Base-by-base conservation (phyloP, 37 sponge, comb jelly and placozoan species). In the Chondrosia reniformis region DNA sequence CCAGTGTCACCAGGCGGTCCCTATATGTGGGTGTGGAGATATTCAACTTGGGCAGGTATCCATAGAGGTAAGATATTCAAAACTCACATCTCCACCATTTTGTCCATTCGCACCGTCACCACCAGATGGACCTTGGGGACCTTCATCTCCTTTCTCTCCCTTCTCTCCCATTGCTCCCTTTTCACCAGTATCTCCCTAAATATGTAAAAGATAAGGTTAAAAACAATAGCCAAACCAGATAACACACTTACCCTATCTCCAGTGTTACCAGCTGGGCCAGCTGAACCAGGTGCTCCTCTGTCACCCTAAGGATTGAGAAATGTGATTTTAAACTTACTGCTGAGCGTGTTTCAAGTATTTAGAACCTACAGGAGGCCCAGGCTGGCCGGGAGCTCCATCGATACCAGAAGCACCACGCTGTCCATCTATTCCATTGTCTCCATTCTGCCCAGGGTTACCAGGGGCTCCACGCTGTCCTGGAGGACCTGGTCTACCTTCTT, bases 311-410 rank as follows among this genome's bases (percentile, higher is more conserved):
- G 3, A 40, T 59, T 5, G 4, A 59, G 17, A 59, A 6, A 59
- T 25, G 28, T 30, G 15, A 49, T 19, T 19, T 10, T 15, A 49
- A 19, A 49, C 10, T 15, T 19, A 49, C 52, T 15, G 52, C n/a
- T n/a, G n/a, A n/a, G n/a, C n/a, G n/a, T n/a, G n/a, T n/a, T n/a
- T n/a, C n/a, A n/a, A n/a, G n/a, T n/a, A n/a, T n/a, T n/a, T n/a
- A n/a, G n/a, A n/a, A 40, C 72, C 42, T 40, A 69, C 72, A 38
- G 72, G 72, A n/a, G 72, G 41, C 22, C 72, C 72, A 69, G 72
- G 72, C n/a, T 40, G 43, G 1, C 72, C 89, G 56, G 79, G 6
- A 34, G 78, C 49, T 73, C 89, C 89, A 67, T 76, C 45, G 27
- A 8, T 34, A 43, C 84, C 84, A 78, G 72, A 52, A 10, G 44